phyloP scores from a whole-genome alignment of 2,797 vertebrate genomes.

The Smutsia temminckii region DNA sequence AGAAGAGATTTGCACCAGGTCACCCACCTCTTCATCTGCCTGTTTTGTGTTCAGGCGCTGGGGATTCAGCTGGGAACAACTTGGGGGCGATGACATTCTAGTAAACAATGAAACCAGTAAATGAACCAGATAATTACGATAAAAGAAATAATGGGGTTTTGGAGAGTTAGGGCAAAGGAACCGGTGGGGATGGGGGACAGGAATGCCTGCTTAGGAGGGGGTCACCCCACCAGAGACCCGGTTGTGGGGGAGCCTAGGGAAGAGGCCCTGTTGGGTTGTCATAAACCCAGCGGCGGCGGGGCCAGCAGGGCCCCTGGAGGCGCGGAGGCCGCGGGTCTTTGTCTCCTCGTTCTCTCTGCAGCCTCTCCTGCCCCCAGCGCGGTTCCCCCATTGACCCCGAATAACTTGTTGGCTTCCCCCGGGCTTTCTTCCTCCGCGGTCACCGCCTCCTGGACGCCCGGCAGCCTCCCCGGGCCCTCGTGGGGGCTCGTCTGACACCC shows the following conservation, averaged over 20 bases:
- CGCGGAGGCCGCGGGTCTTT: slow-evolving; percentile 52
- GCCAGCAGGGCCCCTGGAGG: not conserved
- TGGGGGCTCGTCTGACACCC: slow-evolving; percentile 53
- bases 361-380: slow-evolving; percentile 51
- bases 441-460: not conserved
- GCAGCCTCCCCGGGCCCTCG: not conserved
- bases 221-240: not conserved
- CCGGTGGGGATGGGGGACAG: not conserved
- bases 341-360: slow-evolving; percentile 31
- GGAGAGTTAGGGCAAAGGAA: not conserved
- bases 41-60: not conserved
- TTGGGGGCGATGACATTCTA: slow-evolving; percentile 60
- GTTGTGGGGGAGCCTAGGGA: not conserved
- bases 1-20: slow-evolving; percentile 34
- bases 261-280: not conserved
- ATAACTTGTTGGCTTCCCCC: slow-evolving; percentile 70
- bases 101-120: slow-evolving; percentile 48
- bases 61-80: slow-evolving; percentile 53
- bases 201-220: not conserved
- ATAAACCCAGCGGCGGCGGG: not conserved
- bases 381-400: slow-evolving; percentile 52
- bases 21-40: not conserved
- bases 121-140: not conserved
- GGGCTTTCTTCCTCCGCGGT: slow-evolving; percentile 64
- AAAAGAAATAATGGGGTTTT: slow-evolving; percentile 23